These are phyloP conservation scores for Nephrocerus scutellatus DNA, from an alignment of 2,888 invertebrate genomes.

Conservation along the genomic window DNA sequence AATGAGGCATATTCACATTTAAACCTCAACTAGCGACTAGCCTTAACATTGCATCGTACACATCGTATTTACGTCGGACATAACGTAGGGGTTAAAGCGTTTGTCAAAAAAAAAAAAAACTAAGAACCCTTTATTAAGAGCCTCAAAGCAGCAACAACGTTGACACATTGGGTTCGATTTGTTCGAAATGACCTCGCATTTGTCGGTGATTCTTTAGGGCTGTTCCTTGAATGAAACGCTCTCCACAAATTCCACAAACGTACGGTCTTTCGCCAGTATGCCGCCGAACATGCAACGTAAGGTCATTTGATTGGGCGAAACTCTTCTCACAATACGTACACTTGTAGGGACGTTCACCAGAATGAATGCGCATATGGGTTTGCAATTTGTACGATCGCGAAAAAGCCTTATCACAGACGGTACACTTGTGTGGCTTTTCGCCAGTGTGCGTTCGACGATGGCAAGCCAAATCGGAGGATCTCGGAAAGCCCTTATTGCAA, in stretches of 20 bases:
- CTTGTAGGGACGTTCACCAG: conserved; percentile 55
- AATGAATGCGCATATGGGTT: conserved; percentile 55
- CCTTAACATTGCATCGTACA: no score
- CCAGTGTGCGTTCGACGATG: conserved; percentile 58
- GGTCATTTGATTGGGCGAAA: conserved; percentile 66
- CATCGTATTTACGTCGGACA: no score
- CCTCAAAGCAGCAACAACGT: no score
- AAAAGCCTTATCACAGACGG: conserved; percentile 49
- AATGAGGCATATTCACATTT: no score
- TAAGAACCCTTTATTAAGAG: no score
- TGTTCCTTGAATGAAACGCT: conserved; percentile 55
- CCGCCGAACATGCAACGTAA: conserved; percentile 61
- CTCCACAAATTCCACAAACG: conserved; percentile 35
- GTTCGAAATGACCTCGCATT: conserved; percentile 41
- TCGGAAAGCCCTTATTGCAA: conserved; percentile 57
- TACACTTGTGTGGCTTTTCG: conserved; percentile 52
- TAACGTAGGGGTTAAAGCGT: no score
- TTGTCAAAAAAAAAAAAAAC: no score
- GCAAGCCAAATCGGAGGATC: conserved; percentile 57
- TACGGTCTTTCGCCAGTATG: conserved; percentile 54
- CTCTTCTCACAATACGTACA: conserved; percentile 50
- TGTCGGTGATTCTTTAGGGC: conserved; percentile 60
- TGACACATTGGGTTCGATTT: no score
- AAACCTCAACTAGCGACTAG: no score
- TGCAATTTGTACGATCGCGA: conserved; percentile 57